These are phyloP conservation scores for Lampropteryx suffumata DNA, from an alignment of 2,888 invertebrate species.

Conservation along the genomic window DNA sequence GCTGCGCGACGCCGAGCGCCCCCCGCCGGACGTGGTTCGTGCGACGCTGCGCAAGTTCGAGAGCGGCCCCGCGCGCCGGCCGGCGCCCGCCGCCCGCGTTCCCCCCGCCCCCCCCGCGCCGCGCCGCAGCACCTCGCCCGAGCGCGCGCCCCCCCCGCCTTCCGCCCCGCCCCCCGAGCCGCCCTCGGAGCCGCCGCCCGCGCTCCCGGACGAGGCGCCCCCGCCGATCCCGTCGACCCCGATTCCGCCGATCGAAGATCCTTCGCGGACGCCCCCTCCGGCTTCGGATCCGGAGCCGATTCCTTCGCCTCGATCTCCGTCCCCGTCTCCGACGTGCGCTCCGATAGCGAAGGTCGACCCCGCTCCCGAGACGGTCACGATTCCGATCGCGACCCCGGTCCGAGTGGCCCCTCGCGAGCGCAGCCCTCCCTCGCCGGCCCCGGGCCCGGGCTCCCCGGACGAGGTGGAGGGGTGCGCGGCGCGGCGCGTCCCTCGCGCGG, in stretches of 20 bases:
- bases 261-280: slow-evolving; percentile 26
- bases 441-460: slow-evolving; percentile 40
- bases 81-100: slow-evolving; percentile 77
- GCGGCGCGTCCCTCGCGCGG: slow-evolving; percentile 80
- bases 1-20: slow-evolving; percentile 81
- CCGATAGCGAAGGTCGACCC: slow-evolving; percentile 44
- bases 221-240: slow-evolving; percentile 52
- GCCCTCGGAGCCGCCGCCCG: slow-evolving; percentile 60
- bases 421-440: slow-evolving; percentile 28
- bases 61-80: slow-evolving; percentile 81
- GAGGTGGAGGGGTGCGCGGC: slow-evolving; percentile 47
- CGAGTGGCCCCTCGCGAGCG: slow-evolving; percentile 40
- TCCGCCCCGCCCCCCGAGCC: slow-evolving; percentile 82
- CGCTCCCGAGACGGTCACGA: slow-evolving; percentile 60
- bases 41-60: slow-evolving; percentile 94
- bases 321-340: slow-evolving; percentile 31
- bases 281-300: slow-evolving; percentile 39
- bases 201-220: slow-evolving; percentile 1
- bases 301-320: slow-evolving; percentile 44
- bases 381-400: slow-evolving; percentile 3
- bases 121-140: slow-evolving; percentile 62
- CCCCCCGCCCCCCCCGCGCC: slow-evolving; percentile 65
- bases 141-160: slow-evolving; percentile 55
- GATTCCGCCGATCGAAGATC: slow-evolving; percentile 57
- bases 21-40: slow-evolving; percentile 94